Evolutionary conservation across 2,797 vertebrate species (phyloP), one percentile per base, ranked within the genome.

Genomic region (Agapornis canus): DNA sequence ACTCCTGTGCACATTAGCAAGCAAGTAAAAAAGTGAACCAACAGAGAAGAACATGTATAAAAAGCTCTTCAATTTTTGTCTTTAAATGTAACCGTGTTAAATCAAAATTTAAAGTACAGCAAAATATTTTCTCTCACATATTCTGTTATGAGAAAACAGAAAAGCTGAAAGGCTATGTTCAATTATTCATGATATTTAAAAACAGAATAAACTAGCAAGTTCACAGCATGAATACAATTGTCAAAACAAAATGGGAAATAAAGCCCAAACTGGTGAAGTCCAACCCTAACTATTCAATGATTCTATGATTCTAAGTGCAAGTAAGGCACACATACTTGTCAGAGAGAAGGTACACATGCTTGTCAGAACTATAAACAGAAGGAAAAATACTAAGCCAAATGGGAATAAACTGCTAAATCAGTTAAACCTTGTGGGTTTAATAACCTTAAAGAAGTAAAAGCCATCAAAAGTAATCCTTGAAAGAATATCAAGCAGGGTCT

Each of bases 121-220:
- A 77, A 64, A 49, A 20, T 40, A 16, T 17, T 51, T 84, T 93
- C 87, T 45, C 37, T 61, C 1, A 0, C 3, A 25, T 12, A n/a
- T 48, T 85, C 70, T 82, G 2, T 80, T 60, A 43, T 10, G 20
- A 29, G 20, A 65, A 77, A 88, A 35, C 16, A 60, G 17, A 91
- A 95, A 61, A 91, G 73, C 27, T 82, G 20, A 66, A 59, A 63
- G 29, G 8, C 1, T 47, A 10, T 37, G 17, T 91, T 94, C 48
- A 77, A 51, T 90, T 92, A 91, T 95, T 94, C 61, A 85, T 48
- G 27, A 73, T 56, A 31, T 56, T 82, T 86, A 80, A 70, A 82
- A 94, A 92, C 22, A 59, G 48, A 92, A 66, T 12, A 43, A 85
- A 77, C 22, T 59, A 84, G 40, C 23, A 48, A 49, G 65, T 35